Base-by-base conservation (phyloP, 2,888 invertebrate genomes). In the Drosophila percnosoma region DNA sequence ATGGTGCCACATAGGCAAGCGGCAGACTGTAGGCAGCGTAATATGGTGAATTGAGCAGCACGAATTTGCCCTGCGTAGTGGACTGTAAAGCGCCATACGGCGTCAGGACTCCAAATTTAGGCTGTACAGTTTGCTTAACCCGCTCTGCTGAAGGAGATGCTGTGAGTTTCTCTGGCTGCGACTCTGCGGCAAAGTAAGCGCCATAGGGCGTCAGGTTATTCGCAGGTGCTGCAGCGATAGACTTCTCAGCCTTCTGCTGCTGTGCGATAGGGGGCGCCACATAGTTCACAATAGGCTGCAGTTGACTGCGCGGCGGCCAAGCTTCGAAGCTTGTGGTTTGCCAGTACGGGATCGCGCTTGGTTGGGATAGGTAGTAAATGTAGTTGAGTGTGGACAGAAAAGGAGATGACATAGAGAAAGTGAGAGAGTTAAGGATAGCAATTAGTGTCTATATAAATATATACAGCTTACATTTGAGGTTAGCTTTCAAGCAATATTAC, bases 301-400 rank as follows among this genome's bases (percentile, higher is more conserved):
- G 65, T 24, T 66, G 62, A 65, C 60, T 57, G 59, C 71, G 73
- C 40, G 82, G 73, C 48, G 92, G 92, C 93, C 93, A 93, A 54
- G 83, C 69, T 69, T 90, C 87, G 40, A 92, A 58, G 72, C 85
- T 91, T 66, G 91, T 72, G 59, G 90, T 89, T 77, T 87, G 89
- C 92, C 93, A 92, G 66, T 75, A 80, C 31, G 76, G 53, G 68
- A 29, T 57, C 51, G 65, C 71, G 75, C 90, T 89, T 61, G 45
- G 29, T 70, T 62, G 55, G 66, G 5, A 38, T 45, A 27, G 29
- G 42, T 61, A 52, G 54, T 73, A 54, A 60, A 68, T 53, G 73
- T 63, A 62, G 53, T 72, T 73, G 63, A 63, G 64, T 49, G 60
- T 49, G 60, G 63, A 38, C 38, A 31, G 69, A 60, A 69, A 75